Percentiles rank a stretch among this genome's conserved stretches.
Evolutionary conservation across 2,888 invertebrate genomes (phyloP).

Genomic region (Syritta pipiens): DNA sequence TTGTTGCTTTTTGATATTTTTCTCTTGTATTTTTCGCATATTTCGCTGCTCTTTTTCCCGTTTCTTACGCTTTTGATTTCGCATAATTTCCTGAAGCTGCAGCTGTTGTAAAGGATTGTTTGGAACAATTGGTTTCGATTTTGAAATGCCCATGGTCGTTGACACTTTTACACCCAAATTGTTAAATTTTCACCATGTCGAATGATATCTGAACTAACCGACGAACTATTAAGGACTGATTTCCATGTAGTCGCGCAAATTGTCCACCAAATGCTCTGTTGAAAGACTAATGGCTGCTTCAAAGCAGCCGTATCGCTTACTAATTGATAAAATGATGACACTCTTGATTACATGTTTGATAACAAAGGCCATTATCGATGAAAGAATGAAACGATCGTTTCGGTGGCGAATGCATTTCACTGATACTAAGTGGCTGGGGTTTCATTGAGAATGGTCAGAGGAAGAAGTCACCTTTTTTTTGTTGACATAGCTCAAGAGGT

Average conservation of each 20-base stretch:
- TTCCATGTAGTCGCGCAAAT: not conserved
- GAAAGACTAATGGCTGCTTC: conserved; percentile 10
- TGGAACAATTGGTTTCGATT: conserved; percentile 73
- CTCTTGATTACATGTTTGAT: conserved; percentile 60
- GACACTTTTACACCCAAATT: not conserved
- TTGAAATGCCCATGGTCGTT: conserved; percentile 75
- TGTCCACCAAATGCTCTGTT: conserved; percentile 12
- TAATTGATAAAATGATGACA: conserved; percentile 65
- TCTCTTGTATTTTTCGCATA: conserved; percentile 74
- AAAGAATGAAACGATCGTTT: conserved; percentile 16
- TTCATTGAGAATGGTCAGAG: conserved; percentile 45
- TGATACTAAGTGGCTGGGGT: conserved; percentile 10
- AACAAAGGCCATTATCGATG: conserved; percentile 57
- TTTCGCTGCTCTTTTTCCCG: conserved; percentile 74
- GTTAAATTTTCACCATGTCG: not conserved
- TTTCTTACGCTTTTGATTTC: conserved; percentile 71
- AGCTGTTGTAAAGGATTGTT: conserved; percentile 75
- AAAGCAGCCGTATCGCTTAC: conserved; percentile 22
- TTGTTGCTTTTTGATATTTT: conserved; percentile 73
- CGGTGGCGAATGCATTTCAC: conserved; percentile 43
- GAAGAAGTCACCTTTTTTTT: not conserved
- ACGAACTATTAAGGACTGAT: conserved; percentile 30
- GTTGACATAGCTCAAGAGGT: not conserved
- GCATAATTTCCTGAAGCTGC: conserved; percentile 71
- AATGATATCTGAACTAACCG: conserved; percentile 14